Conservation (phyloP, 2,797 vertebrate genomes). For the Loris lydekkerianus region DNA sequence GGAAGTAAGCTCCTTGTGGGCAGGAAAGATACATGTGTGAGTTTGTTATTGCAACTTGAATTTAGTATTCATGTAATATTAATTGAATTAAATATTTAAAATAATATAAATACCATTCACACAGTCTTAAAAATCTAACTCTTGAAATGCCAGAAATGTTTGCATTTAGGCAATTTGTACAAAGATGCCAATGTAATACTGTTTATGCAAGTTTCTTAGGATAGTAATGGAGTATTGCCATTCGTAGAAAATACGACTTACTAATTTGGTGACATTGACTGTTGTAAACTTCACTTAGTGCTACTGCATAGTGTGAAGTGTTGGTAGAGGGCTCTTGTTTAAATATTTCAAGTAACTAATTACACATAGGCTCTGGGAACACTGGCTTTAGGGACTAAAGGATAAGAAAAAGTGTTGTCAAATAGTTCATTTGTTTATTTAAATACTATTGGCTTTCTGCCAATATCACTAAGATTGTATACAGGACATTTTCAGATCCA, state of each 20-base stretch:
- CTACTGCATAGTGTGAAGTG: neutral
- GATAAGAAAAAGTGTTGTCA: neutral
- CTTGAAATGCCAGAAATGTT: conserved; percentile 55
- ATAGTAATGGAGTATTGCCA: neutral
- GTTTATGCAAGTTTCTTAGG: conserved; percentile 49
- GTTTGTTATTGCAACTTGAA: neutral
- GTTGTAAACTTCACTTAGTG: conserved; percentile 70
- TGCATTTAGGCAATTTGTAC: neutral
- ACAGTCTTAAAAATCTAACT: conserved; percentile 58
- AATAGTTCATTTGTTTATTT: neutral
- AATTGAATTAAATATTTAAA: conserved; percentile 52
- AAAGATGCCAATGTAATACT: conserved; percentile 42
- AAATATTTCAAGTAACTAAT: neutral
- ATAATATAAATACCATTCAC: conserved; percentile 63
- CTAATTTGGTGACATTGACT: conserved; percentile 28
- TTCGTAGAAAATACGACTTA: conserved; percentile 40
- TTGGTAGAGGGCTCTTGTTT: conserved; percentile 39
- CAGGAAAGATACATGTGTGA: conserved; percentile 60
- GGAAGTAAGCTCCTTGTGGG: conserved; percentile 75
- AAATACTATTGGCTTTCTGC: conserved; percentile 56
- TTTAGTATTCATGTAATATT: conserved; percentile 17
- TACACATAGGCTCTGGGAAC: conserved; percentile 53
- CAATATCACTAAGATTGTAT: conserved; percentile 68
- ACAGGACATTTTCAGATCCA: conserved; percentile 55
- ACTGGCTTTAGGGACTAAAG: neutral